Conservation (phyloP, 2,113 vertebrate species). For the Pluvialis apricaria region DNA sequence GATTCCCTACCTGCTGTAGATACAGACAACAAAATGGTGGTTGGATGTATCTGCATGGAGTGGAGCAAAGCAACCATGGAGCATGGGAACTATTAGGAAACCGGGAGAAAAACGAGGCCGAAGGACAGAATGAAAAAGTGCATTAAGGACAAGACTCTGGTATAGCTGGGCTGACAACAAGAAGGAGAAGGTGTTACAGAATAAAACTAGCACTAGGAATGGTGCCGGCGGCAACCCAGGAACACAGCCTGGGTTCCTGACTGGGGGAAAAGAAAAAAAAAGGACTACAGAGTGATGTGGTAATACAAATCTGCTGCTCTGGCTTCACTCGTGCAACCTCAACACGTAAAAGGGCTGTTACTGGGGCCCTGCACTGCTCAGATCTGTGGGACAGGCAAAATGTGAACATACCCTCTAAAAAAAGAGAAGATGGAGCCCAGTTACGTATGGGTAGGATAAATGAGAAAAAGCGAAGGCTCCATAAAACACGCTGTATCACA, state of each 20-base stretch:
- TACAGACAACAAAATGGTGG: accelerated
- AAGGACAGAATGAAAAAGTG: neutral
- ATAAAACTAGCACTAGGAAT: neutral
- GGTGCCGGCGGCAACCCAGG: neutral
- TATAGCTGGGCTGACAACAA: neutral
- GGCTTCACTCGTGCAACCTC: neutral
- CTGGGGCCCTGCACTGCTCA: neutral
- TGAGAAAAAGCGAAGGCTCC: neutral
- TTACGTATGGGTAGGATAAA: neutral
- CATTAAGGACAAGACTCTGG: neutral
- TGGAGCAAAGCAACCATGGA: neutral
- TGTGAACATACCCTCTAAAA: neutral
- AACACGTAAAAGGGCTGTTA: neutral
- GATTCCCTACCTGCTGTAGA: neutral
- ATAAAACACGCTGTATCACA: accelerated
- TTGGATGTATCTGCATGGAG: neutral
- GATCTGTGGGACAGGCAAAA: neutral
- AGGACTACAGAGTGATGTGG: neutral
- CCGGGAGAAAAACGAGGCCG: neutral
- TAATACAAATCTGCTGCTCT: neutral
- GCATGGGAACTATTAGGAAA: neutral
- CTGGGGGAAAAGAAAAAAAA: neutral
- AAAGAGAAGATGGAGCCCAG: neutral
- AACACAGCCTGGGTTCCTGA: neutral
- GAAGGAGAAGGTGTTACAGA: neutral